Conservation (phyloP, 1,140 invertebrate genomes). For the Ridgeia piscesae region DNA sequence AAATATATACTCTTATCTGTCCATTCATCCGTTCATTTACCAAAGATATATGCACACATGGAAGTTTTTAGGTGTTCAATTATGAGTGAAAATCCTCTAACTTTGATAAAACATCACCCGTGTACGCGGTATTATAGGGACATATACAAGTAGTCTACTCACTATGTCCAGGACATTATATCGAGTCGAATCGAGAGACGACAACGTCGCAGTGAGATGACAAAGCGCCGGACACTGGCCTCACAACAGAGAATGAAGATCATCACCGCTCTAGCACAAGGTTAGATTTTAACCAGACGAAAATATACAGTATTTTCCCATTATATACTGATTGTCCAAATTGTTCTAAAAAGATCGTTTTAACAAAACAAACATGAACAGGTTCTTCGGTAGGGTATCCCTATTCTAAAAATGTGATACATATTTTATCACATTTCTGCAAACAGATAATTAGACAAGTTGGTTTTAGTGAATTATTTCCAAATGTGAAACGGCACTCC, state of each 20-base stretch:
- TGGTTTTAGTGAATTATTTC: too few species aligned
- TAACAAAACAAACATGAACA: too few species aligned
- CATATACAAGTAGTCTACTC: not conserved
- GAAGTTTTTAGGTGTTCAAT: not conserved
- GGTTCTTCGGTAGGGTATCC: too few species aligned
- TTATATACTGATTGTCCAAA: too few species aligned
- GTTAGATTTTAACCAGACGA: not conserved
- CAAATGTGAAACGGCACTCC: too few species aligned
- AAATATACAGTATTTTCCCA: too few species aligned
- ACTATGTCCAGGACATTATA: constrained; percentile 44
- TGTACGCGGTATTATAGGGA: not conserved
- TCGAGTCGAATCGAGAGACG: constrained; percentile 66
- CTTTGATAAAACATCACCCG: not conserved
- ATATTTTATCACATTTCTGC: too few species aligned
- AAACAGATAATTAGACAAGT: too few species aligned
- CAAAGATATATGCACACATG: not conserved
- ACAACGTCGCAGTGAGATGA: constrained; percentile 83
- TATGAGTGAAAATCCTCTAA: not conserved
- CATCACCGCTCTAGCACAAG: not conserved
- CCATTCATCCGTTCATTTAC: too few species aligned
- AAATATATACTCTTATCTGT: not conserved
- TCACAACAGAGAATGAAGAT: constrained; percentile 84
- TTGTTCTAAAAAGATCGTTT: too few species aligned
- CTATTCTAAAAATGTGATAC: too few species aligned
- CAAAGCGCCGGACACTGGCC: constrained; percentile 81